Percentiles rank a stretch among this genome's conserved stretches.
phyloP scores from a whole-genome alignment of 37 sponge, comb jelly and placozoan species.

The Aplysina aerophoba region DNA sequence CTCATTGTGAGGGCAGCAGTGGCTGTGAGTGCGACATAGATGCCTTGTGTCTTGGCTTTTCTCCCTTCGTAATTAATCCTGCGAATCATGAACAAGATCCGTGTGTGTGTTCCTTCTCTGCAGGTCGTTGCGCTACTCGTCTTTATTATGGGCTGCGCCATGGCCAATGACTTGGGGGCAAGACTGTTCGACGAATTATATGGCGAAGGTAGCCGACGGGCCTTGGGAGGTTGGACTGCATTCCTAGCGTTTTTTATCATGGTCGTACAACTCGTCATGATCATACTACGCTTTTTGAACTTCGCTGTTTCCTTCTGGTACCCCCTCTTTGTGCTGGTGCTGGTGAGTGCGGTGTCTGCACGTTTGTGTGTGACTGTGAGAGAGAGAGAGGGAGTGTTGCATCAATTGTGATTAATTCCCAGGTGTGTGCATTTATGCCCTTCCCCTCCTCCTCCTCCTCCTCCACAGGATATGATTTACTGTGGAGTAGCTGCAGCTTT shows the following conservation, averaged over 20 bases:
- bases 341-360: conserved; percentile 25
- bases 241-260: conserved; percentile 1
- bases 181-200: not conserved
- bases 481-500: no score
- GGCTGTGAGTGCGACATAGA: conserved; percentile 32
- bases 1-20: conserved; percentile 32
- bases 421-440: no score
- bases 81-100: no score
- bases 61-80: no score
- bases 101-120: not conserved
- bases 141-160: not conserved
- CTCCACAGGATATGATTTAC: no score
- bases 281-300: not conserved
- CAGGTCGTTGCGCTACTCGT: conserved; percentile 10
- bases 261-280: not conserved
- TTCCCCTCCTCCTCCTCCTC: no score
- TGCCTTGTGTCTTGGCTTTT: no score
- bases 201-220: no score
- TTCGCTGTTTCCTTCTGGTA: conserved; percentile 1
- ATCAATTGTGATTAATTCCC: no score
- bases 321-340: not conserved
- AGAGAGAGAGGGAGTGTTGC: no score
- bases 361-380: no score
- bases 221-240: conserved; percentile 9
- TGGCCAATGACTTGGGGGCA: not conserved